These are phyloP conservation scores for Antedon bifida DNA, from an alignment of 35 echinoderm and acorn worm genomes.

Conservation along the genomic window DNA sequence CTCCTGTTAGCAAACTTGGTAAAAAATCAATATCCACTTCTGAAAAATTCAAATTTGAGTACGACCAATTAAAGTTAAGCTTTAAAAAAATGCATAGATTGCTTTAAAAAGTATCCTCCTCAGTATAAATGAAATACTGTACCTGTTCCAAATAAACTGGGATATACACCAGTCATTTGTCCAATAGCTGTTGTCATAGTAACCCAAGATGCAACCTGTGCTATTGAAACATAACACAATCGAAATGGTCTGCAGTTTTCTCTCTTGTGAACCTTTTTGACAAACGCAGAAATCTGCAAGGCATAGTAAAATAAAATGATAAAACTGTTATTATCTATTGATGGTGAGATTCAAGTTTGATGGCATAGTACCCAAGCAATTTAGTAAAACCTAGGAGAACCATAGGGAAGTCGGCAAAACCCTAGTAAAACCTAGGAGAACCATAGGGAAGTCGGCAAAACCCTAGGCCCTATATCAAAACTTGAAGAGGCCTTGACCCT, in stretches of 20 bases:
- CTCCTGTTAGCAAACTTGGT: slow-evolving; percentile 43
- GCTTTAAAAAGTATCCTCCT: no score
- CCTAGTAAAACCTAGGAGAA: no score
- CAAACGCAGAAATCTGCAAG: slow-evolving; percentile 38
- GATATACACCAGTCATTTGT: slow-evolving; percentile 78
- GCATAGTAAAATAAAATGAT: not conserved
- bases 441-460: no score
- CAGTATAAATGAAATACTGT: no score
- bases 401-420: no score
- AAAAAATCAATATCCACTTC: slow-evolving; percentile 70
- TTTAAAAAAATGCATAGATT: no score
- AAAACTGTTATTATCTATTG: not conserved
- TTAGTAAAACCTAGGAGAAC: no score
- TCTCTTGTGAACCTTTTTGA: slow-evolving; percentile 25
- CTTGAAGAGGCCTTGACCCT: no score
- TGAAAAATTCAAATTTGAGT: slow-evolving; percentile 5
- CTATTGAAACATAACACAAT: slow-evolving; percentile 30
- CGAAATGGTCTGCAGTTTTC: slow-evolving; percentile 33
- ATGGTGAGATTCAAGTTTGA: not conserved
- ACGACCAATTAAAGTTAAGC: not conserved
- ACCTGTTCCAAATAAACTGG: slow-evolving; percentile 74
- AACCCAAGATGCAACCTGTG: slow-evolving; percentile 35
- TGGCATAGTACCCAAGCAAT: not conserved
- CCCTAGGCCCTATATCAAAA: no score
- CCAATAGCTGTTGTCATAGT: slow-evolving; percentile 61